Conservation (phyloP, 2,113 vertebrate genomes). For the Sialia sialis region DNA sequence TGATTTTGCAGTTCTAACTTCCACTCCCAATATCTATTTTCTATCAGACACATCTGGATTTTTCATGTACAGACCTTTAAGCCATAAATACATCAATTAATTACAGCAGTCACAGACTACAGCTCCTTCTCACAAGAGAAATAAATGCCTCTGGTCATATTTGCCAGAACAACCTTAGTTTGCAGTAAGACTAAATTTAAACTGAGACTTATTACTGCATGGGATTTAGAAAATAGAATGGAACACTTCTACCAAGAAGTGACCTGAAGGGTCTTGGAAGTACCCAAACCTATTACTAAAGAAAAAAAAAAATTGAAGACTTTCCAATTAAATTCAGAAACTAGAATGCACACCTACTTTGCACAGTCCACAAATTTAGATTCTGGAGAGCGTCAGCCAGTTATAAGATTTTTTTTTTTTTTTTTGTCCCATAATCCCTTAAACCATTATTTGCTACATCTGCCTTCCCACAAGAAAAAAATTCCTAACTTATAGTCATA, state of each 20-base stretch:
- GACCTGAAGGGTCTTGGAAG: background rate
- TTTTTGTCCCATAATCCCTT: background rate
- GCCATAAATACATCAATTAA: constrained; percentile 30
- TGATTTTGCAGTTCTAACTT: background rate
- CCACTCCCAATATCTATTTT: background rate
- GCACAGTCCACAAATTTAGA: background rate
- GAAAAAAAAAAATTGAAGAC: background rate
- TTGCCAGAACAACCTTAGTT: constrained; percentile 19
- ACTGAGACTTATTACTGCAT: constrained; percentile 6
- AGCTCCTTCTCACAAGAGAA: constrained; percentile 36
- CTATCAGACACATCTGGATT: background rate
- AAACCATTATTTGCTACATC: constrained; percentile 18
- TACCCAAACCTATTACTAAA: background rate
- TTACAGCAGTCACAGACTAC: background rate
- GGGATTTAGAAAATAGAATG: constrained; percentile 26
- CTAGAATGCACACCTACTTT: background rate
- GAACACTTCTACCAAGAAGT: background rate
- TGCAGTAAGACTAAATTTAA: constrained; percentile 43
- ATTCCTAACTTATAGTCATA: background rate
- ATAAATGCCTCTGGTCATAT: background rate
- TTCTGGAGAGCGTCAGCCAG: background rate
- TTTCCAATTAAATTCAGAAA: constrained; percentile 16
- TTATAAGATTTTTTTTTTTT: background rate
- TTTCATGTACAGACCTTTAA: background rate
- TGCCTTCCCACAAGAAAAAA: constrained; percentile 20